Conservation (phyloP, 2,797 vertebrate species). For the Megaceryle alcyon region DNA sequence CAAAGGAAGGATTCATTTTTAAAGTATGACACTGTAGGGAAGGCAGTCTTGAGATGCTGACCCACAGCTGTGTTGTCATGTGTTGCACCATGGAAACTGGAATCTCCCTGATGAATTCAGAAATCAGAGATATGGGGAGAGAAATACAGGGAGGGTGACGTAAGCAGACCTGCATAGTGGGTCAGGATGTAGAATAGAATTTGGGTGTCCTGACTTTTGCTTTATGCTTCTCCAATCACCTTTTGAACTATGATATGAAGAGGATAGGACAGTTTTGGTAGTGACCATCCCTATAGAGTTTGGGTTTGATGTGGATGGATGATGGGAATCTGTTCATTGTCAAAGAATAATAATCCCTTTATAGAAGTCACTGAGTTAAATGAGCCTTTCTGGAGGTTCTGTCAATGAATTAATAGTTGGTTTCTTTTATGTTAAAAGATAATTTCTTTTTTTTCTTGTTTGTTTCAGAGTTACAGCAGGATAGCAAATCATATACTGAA, state of each 20-base stretch:
- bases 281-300: background rate
- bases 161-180: background rate
- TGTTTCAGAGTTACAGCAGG: slow-evolving; percentile 68
- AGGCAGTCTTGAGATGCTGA: background rate
- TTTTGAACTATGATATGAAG: background rate
- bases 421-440: background rate
- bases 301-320: background rate
- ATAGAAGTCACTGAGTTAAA: background rate
- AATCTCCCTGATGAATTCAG: background rate
- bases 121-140: background rate
- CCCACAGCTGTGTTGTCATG: background rate
- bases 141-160: background rate
- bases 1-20: background rate
- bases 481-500: slow-evolving; percentile 75
- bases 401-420: background rate
- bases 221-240: background rate
- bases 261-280: background rate
- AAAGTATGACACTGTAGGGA: background rate
- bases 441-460: background rate
- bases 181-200: background rate
- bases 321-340: background rate
- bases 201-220: background rate
- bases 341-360: background rate
- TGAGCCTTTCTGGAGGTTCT: background rate
- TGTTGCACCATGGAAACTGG: background rate